Conservation (phyloP, 2,888 invertebrate genomes). For the Lamellibrachia columna region DNA sequence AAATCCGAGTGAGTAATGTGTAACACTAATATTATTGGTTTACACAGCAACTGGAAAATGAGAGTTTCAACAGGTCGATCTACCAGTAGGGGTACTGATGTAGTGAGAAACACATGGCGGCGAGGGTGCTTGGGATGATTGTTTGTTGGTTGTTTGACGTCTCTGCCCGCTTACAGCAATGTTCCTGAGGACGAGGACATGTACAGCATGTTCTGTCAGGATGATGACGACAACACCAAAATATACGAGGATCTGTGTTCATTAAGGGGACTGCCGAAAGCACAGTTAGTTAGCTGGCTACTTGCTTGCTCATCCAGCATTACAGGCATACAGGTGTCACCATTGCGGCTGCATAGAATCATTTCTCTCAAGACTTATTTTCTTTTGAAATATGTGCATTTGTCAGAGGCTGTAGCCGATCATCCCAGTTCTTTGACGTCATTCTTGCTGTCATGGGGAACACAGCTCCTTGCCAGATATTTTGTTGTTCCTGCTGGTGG, state of each 20-base stretch:
- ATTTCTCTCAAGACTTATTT: neutral
- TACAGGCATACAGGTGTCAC: neutral
- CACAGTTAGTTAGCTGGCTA: neutral
- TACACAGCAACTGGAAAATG: too few relatives aligned
- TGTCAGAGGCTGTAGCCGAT: neutral
- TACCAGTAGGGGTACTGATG: too few relatives aligned
- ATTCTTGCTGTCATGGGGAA: neutral
- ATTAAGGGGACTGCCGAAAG: constrained; percentile 24
- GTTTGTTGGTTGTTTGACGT: constrained; percentile 71
- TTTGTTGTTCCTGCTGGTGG: neutral
- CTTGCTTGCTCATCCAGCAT: neutral
- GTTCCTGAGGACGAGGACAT: constrained; percentile 34
- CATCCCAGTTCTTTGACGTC: neutral
- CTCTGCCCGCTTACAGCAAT: constrained; percentile 74
- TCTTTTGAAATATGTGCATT: neutral
- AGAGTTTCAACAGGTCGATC: too few relatives aligned
- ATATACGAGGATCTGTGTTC: constrained; percentile 45
- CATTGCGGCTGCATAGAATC: neutral
- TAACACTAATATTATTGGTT: too few relatives aligned
- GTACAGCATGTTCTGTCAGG: constrained; percentile 28
- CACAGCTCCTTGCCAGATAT: too few relatives aligned
- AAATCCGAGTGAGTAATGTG: too few relatives aligned
- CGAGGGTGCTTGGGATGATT: too few relatives aligned
- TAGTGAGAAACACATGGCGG: too few relatives aligned
- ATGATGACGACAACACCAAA: constrained; percentile 36